Base-by-base conservation (phyloP, 2,113 vertebrate genomes). In the Canis aureus region DNA sequence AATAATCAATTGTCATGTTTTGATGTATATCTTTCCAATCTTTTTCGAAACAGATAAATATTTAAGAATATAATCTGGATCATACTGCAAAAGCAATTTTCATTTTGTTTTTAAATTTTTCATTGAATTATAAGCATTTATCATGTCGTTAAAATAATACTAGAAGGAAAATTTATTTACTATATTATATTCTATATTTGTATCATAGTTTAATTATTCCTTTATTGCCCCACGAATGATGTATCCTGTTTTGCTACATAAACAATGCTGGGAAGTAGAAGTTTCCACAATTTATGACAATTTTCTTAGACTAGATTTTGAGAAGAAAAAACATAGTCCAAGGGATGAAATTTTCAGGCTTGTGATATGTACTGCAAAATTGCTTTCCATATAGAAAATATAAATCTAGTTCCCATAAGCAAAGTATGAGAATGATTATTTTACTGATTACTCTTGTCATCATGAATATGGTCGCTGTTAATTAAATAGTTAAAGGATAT, bases 301-400 rank as follows among this genome's bases (percentile, higher is more conserved):
- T 76, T 93, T 95, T 84, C n/a, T 90, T 84, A 74, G 90, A 59
- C 51, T 81, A 93, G 66, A 81, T 93, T 93, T 90, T 97, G 71
- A 57, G 69, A 92, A 74, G 51, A 20, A 64, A 81, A 84, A 84
- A 16, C 29, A 43, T 8, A 9, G 11, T 80, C 13, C 73, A 89
- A 92, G 16, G 10, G 13, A n/a, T 90, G 32, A 93, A 71, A 66
- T 89, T 93, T 57, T 90, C 95, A 90, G 27, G 2, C 35, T 84
- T 95, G 17, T 64, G 38, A 73, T 51, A 82, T 16, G 29, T 38
- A 27, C 32, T 91, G 20, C 23, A 82, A 67, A 95, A 64, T 76
- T 88, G 38, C 27, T 94, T 91, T 88, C 60, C 27, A 57, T 29
- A 57, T 55, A 91, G 73, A 81, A 67, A 81, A 81, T 74, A 90